Evolutionary conservation across 2,797 vertebrate genomes (phyloP), one percentile per base, ranked within the genome.

Genomic region (Jordanella pulchra): DNA sequence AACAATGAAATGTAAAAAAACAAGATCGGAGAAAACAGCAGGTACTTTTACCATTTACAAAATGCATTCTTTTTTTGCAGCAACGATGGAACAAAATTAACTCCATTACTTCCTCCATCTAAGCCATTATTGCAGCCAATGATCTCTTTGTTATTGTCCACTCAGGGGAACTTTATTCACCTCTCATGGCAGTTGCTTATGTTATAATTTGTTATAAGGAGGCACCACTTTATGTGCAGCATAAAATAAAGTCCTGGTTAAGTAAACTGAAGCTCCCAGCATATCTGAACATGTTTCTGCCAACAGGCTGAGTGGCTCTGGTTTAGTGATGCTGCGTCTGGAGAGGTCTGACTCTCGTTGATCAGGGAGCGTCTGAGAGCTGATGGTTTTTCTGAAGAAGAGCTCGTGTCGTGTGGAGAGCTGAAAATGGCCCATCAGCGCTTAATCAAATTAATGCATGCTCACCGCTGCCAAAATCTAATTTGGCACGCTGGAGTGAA

Each of bases 401-500:
- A 28, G 81, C 71, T 45, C 2, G 45, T 66, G 77, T 86, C 81
- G 82, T 74, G 79, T 48, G 66, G 82, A 78, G 72, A 66, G 81
- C 80, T 71, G 79, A 86, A 85, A 86, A 88, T 86, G 86, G 85
- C 84, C 78, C 84, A 84, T 86, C 86, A 81, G 82, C 47, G 65
- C 75, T 86, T 89, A 89, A 92, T 86, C 82, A 71, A 87, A 89
- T 92, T 76, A 90, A 86, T 81, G 81, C 69, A 58, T 74, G 65
- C 73, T 85, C 73, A 72, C 81, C 74, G 79, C 66, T 80, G 85
- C 89, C 86, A 81, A 77, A 80, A 84, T 90, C 85, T 86, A 89
- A 91, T 90, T 89, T 86, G 81, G 80, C 82, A 81, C 73, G 84
- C 84, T 47, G 65, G 75, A 79, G 58, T 80, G 86, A 87, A 75